Percentiles rank a stretch among this genome's conserved stretches.
Evolutionary conservation across 92 coral and sea anemone species (phyloP).

Genomic region (Metridium senile): DNA sequence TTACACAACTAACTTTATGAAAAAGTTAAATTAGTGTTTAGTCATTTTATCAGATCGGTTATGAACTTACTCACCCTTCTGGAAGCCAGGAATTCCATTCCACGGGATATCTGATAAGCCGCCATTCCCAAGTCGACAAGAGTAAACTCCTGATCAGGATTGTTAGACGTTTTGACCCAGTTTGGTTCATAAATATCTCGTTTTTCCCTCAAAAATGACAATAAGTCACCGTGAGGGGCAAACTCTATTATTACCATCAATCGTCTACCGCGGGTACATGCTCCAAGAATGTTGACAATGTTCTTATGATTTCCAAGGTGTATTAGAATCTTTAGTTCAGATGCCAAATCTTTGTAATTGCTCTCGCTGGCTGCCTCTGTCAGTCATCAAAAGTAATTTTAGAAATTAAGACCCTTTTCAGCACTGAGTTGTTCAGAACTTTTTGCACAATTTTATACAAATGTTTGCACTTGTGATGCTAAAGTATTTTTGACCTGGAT

Average conservation of each 20-base stretch:
- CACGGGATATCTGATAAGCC: conserved; percentile 60
- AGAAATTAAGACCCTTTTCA: neutral
- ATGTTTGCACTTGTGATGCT: too few relatives aligned
- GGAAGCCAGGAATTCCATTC: conserved; percentile 72
- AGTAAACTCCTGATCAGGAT: conserved; percentile 76
- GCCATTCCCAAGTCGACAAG: conserved; percentile 69
- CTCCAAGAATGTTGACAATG: conserved; percentile 78
- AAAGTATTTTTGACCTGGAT: too few relatives aligned
- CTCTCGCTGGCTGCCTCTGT: conserved; percentile 70
- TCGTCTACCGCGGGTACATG: conserved; percentile 63
- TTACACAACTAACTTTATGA: too few relatives aligned
- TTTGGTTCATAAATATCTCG: conserved; percentile 62
- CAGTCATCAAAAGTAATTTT: neutral
- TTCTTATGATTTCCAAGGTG: conserved; percentile 81
- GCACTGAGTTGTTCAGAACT: too few relatives aligned
- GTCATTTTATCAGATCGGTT: too few relatives aligned
- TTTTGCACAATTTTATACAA: too few relatives aligned
- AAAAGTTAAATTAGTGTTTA: too few relatives aligned
- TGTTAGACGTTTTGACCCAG: conserved; percentile 63
- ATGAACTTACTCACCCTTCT: conserved; percentile 49
- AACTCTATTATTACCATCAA: conserved; percentile 70
- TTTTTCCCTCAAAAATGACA: conserved; percentile 55
- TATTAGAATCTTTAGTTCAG: conserved; percentile 79
- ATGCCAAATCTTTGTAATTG: conserved; percentile 77
- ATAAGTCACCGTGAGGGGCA: conserved; percentile 72